A percentile compares a stretch with the other conserved stretches of the same genome.
phyloP scores from a whole-genome alignment of 1,140 invertebrate genomes.

The Latrodectus geometricus region DNA sequence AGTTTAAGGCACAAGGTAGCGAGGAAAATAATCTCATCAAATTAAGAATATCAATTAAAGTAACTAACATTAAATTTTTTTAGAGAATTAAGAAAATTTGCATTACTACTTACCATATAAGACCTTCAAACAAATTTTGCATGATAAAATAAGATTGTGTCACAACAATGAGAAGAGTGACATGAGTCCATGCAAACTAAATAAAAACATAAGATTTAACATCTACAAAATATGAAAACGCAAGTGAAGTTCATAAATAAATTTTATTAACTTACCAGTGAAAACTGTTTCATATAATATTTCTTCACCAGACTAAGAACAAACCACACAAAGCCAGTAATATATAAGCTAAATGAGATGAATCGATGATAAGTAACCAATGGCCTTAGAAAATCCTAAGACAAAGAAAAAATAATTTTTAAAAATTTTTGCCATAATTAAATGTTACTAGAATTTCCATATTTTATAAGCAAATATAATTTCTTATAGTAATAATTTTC shows the following conservation, averaged over 20 bases:
- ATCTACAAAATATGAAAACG: neutral
- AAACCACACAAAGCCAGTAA: conserved; percentile 97
- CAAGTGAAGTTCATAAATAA: neutral
- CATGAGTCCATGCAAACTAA: conserved; percentile 97
- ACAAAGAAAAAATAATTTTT: conserved; percentile 60
- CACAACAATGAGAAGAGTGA: conserved; percentile 96
- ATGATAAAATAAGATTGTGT: conserved; percentile 98
- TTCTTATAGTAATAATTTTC: too few relatives aligned
- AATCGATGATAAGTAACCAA: conserved; percentile 97
- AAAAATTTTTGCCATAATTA: too few relatives aligned
- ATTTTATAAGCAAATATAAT: too few relatives aligned
- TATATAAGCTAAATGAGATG: conserved; percentile 97
- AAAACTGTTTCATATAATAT: conserved; percentile 98
- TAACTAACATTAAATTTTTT: too few relatives aligned
- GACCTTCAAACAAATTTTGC: conserved; percentile 97
- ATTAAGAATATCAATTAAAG: too few relatives aligned
- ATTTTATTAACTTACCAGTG: conserved; percentile 74
- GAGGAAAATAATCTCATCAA: too few relatives aligned
- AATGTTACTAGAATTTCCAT: too few relatives aligned
- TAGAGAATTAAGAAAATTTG: neutral
- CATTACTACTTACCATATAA: conserved; percentile 78
- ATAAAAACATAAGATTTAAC: conserved; percentile 31
- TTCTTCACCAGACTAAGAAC: conserved; percentile 96
- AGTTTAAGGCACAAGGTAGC: too few relatives aligned
- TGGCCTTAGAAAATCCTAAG: conserved; percentile 90